Percentiles rank a stretch among this genome's conserved stretches.
phyloP scores from a whole-genome alignment of 2,888 invertebrate species.

The Diarsia brunnea region DNA sequence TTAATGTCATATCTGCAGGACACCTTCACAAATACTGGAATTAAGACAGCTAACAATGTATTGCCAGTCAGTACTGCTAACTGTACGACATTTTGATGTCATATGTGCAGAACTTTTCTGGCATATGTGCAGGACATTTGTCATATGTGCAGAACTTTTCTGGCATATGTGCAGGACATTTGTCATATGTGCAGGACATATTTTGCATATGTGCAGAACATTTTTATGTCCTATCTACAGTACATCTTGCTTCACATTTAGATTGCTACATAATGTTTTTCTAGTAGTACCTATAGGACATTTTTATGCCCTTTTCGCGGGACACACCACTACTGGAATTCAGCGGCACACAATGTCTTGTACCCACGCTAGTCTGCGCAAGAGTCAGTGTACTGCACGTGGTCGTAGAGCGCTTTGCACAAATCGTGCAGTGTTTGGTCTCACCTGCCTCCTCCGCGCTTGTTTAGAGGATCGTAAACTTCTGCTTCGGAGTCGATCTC shows the following conservation, averaged over 20 bases:
- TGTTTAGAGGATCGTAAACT: slow-evolving; percentile 86
- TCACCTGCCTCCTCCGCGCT: slow-evolving; percentile 86
- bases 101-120: background rate
- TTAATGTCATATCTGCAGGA: background rate
- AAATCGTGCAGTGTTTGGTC: slow-evolving; percentile 86
- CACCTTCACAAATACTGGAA: background rate
- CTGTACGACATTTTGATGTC: background rate
- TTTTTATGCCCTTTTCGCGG: background rate
- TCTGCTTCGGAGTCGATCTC: slow-evolving; percentile 94
- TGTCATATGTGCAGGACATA: background rate
- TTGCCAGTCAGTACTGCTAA: background rate
- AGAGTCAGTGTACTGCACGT: slow-evolving; percentile 70
- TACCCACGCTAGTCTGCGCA: slow-evolving; percentile 47
- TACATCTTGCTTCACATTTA: background rate
- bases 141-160: background rate
- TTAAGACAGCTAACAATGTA: background rate
- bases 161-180: too few relatives aligned
- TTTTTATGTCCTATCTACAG: background rate
- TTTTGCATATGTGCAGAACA: background rate
- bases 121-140: too few relatives aligned
- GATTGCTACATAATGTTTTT: slow-evolving; percentile 1
- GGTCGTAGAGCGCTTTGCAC: slow-evolving; percentile 87
- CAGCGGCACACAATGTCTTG: slow-evolving; percentile 21
- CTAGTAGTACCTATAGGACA: background rate
- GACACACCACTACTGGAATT: slow-evolving; percentile 20